Evolutionary conservation across 2,797 vertebrate genomes (phyloP).

Genomic region (Pantherophis alleghaniensis): DNA sequence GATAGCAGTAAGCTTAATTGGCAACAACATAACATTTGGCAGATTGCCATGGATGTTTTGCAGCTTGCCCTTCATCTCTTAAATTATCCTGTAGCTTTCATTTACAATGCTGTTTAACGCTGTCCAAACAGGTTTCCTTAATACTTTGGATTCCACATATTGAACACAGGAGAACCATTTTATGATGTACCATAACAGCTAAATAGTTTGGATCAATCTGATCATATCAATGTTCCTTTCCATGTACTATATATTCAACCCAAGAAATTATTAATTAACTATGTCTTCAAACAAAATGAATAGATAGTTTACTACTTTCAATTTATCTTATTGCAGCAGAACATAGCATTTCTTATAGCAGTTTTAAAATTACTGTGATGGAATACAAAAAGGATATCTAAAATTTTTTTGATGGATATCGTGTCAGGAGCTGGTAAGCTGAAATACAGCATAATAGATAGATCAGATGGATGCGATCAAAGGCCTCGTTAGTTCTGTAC

Average conservation of each 20-base stretch:
- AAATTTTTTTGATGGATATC: not conserved
- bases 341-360: not conserved
- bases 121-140: not conserved
- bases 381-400: not conserved
- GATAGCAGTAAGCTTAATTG: not conserved
- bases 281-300: not conserved
- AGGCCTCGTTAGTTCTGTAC: not conserved
- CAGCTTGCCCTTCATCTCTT: not conserved
- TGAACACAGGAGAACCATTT: not conserved
- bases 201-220: not conserved
- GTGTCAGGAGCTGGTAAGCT: not conserved
- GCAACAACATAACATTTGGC: not conserved
- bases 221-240: not conserved
- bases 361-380: conserved; percentile 2
- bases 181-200: not conserved
- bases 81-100: not conserved
- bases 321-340: conserved; percentile 25
- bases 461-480: not conserved
- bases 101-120: not conserved
- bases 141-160: not conserved
- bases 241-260: not conserved
- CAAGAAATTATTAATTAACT: not conserved
- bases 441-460: not conserved
- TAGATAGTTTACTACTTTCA: not conserved
- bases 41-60: not conserved